These are phyloP conservation scores for Hoplostethus mediterraneus DNA, from an alignment of 2,797 vertebrate genomes.

Conservation along the genomic window DNA sequence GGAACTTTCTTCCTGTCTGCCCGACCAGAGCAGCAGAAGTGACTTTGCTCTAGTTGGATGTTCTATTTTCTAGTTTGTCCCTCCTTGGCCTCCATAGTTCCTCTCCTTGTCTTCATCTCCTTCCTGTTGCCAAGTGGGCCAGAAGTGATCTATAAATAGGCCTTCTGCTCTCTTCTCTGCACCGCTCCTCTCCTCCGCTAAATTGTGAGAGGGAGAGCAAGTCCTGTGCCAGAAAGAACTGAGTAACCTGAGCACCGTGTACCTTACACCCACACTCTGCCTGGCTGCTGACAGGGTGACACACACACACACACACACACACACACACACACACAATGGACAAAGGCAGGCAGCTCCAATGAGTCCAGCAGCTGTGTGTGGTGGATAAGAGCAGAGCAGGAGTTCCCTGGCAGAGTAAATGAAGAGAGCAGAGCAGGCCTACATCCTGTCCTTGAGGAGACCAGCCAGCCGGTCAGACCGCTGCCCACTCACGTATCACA, in stretches of 20 bases:
- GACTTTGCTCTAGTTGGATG: slow-evolving; percentile 73
- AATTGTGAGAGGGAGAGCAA: slow-evolving; percentile 81
- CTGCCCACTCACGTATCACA: slow-evolving; percentile 10
- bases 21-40: slow-evolving; percentile 27
- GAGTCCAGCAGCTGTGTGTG: slow-evolving; percentile 76
- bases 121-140: slow-evolving; percentile 88
- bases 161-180: slow-evolving; percentile 72
- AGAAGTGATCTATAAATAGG: slow-evolving; percentile 88
- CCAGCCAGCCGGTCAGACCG: slow-evolving; percentile 43
- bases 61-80: slow-evolving; percentile 76
- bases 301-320: slow-evolving; percentile 55
- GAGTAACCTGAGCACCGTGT: slow-evolving; percentile 80
- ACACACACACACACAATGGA: slow-evolving; percentile 66
- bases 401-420: slow-evolving; percentile 67
- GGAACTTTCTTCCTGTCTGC: slow-evolving; percentile 31
- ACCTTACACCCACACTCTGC: slow-evolving; percentile 62
- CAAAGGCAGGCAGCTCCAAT: slow-evolving; percentile 76
- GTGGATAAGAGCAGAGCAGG: slow-evolving; percentile 67
- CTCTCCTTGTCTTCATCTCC: slow-evolving; percentile 83
- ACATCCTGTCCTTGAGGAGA: slow-evolving; percentile 67
- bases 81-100: slow-evolving; percentile 82
- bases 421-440: slow-evolving; percentile 66
- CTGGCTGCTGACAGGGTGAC: slow-evolving; percentile 47
- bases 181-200: slow-evolving; percentile 66
- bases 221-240: slow-evolving; percentile 84